Conservation (phyloP, 2,888 invertebrate genomes). For the Pachliopta kotzebuea region DNA sequence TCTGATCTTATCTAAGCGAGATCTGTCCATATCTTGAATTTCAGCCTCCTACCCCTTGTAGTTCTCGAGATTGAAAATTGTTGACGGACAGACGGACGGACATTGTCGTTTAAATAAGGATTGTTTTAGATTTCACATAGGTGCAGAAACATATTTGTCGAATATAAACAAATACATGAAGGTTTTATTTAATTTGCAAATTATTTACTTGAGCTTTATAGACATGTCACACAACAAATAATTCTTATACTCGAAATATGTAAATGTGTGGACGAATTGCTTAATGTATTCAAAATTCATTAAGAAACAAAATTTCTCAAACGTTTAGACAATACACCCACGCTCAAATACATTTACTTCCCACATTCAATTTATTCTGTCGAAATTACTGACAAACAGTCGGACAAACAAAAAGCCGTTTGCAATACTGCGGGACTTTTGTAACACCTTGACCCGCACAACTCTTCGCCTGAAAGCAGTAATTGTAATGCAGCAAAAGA, state of each 20-base stretch:
- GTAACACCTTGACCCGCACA: conserved; percentile 33
- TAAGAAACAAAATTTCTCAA: conserved; percentile 12
- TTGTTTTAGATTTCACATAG: too few species aligned
- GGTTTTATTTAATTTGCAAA: too few species aligned
- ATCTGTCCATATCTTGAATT: too few species aligned
- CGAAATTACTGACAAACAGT: conserved; percentile 3
- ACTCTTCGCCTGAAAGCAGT: conserved; percentile 23
- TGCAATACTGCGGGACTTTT: conserved; percentile 10
- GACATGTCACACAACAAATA: too few species aligned
- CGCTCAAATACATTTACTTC: conserved; percentile 1
- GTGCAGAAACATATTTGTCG: too few species aligned
- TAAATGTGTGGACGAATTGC: conserved; percentile 16
- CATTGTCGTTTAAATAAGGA: too few species aligned
- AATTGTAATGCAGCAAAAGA: conserved; percentile 34
- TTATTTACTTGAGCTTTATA: too few species aligned
- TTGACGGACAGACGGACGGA: too few species aligned
- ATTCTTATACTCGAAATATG: not conserved
- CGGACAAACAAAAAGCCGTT: conserved; percentile 8
- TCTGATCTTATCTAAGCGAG: too few species aligned
- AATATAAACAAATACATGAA: too few species aligned
- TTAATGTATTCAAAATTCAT: conserved; percentile 13
- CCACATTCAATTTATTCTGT: not conserved
- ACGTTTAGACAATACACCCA: conserved; percentile 6
- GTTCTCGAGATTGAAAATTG: too few species aligned
- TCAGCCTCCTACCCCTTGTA: too few species aligned